Evolutionary conservation across 2,888 invertebrate genomes (phyloP), one percentile per base, ranked within the genome.

Genomic region (Athetis lepigone): DNA sequence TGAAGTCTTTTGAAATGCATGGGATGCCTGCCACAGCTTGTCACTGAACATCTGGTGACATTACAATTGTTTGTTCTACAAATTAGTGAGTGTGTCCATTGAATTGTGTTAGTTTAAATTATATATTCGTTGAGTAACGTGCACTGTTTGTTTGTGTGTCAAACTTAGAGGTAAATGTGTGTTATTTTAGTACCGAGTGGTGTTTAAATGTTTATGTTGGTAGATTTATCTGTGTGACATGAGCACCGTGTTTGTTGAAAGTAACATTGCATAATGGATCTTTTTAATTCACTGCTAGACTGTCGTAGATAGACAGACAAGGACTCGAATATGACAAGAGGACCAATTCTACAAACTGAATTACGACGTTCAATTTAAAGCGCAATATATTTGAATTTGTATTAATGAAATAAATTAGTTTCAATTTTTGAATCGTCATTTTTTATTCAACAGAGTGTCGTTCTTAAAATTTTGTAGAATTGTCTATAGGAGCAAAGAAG

Each of bases 1-100:
- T 83, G 78, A 83, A 83, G 81, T 85, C 79, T 83, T 85, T 81
- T 75, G 66, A 79, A 81, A 83, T 86, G 85, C 85, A 86, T 81
- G 85, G 67, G 74, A 80, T 80, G 74, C 77, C 78, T 83, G 82
- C 79, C 79, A 79, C 70, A 69, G 66, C 63, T 79, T 71, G 81
- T 79, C 70, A 69, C 58, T 68, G 67, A 74, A 74, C 80, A 80
- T 81, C 75, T 79, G 78, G 79, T 64, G 81, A 78, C 70, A 65
- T 77, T 71, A 75, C 63, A 72, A 79, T 71, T 79, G 79, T 79
- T 77, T 81, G 79, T 78, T 76, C 73, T 58, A 75, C 68, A 68
- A 76, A 70, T 77, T 70, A 75, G 68, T 68, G 70, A 71, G 58
- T 75, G 76, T 71, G 64, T 45, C 70, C 65, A 67, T 61, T 70